These are phyloP conservation scores for Halocaridina rubra DNA, from an alignment of 2,888 invertebrate species.

Conservation along the genomic window DNA sequence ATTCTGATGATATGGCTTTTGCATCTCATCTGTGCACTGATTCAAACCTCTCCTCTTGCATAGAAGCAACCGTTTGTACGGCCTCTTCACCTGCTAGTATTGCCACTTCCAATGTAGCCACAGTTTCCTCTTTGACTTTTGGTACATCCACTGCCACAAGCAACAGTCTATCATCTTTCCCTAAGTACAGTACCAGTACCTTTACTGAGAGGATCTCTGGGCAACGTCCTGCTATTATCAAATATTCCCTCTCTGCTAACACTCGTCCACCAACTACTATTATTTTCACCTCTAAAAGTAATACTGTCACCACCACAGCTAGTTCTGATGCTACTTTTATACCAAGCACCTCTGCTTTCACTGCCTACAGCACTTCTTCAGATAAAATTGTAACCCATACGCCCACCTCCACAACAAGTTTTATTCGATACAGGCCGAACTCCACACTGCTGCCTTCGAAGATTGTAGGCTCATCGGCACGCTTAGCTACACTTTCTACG, in stretches of 20 bases:
- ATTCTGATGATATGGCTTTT: not conserved
- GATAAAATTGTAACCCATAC: conserved; percentile 47
- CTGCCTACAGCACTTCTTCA: conserved; percentile 37
- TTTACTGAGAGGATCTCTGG: conserved; percentile 1
- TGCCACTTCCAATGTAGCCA: not conserved
- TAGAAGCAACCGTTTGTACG: not conserved
- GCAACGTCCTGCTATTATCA: not conserved
- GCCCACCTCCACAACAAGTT: conserved; percentile 24
- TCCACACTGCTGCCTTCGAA: not conserved
- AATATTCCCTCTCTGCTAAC: not conserved
- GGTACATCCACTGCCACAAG: not conserved
- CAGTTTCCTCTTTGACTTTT: not conserved
- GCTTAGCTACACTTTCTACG: conserved; percentile 3
- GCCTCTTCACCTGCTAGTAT: not conserved
- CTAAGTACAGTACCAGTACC: conserved; percentile 25
- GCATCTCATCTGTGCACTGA: not conserved
- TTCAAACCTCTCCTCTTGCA: not conserved
- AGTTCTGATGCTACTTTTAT: not conserved
- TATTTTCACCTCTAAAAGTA: not conserved
- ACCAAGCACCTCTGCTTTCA: conserved; percentile 38
- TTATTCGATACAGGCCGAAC: conserved; percentile 4
- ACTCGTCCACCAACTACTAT: conserved; percentile 14
- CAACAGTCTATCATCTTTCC: conserved; percentile 11
- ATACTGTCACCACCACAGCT: conserved; percentile 12
- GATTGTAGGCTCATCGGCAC: not conserved